Percentiles rank a stretch among this genome's conserved stretches.
These are phyloP conservation scores for Dicentrarchus labrax DNA, from an alignment of 2,113 vertebrate genomes.

Conservation along the genomic window DNA sequence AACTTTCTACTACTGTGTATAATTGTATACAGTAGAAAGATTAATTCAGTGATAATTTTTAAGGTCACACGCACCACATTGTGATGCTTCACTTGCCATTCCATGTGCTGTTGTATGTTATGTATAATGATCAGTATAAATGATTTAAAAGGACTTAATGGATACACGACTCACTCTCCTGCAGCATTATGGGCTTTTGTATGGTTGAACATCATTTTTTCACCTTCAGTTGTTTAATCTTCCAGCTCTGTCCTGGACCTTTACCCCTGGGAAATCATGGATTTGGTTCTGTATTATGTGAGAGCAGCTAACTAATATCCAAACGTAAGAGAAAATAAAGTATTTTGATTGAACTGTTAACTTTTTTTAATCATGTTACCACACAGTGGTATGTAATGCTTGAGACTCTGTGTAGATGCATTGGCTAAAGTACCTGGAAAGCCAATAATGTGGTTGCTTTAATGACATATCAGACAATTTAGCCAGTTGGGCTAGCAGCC, in stretches of 20 bases:
- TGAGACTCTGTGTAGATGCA: too few species aligned
- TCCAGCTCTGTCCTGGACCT: background rate
- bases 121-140: background rate
- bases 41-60: too few species aligned
- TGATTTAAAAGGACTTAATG: background rate
- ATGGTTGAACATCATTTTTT: background rate
- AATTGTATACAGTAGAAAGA: too few species aligned
- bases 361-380: background rate
- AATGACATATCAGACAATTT: background rate
- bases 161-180: background rate
- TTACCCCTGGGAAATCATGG: constrained; percentile 18
- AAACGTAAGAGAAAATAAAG: constrained; percentile 1
- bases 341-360: background rate
- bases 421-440: background rate
- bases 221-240: constrained; percentile 13
- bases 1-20: too few species aligned
- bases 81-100: background rate
- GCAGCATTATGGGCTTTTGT: background rate
- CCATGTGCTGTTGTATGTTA: background rate
- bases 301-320: background rate
- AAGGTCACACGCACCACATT: background rate
- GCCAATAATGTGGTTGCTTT: background rate
- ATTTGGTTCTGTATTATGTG: background rate
- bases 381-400: background rate
- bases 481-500: too few species aligned